phyloP scores from a whole-genome alignment of 2,113 vertebrate genomes.

The Geococcyx californianus region DNA sequence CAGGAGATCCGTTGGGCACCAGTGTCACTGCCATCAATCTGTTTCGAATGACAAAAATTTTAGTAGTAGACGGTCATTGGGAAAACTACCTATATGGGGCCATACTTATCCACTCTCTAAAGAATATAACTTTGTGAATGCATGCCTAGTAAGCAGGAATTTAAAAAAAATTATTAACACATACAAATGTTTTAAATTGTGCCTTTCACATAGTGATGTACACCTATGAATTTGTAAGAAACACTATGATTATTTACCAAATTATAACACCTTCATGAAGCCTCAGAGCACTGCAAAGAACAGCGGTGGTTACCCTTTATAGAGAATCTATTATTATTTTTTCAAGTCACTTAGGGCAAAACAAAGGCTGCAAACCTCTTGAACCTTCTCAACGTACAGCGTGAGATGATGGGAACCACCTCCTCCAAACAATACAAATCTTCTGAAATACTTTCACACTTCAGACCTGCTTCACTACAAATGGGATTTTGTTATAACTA shows the following conservation, averaged over 20 bases:
- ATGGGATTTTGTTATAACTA: neutral
- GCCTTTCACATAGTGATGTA: neutral
- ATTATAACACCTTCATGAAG: neutral
- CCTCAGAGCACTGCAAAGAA: neutral
- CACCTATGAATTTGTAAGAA: neutral
- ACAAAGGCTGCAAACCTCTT: neutral
- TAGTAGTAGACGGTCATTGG: neutral
- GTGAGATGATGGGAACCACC: neutral
- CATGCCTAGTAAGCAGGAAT: neutral
- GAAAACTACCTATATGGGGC: neutral
- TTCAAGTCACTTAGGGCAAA: neutral
- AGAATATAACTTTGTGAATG: neutral
- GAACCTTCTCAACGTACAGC: neutral
- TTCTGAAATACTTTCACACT: neutral
- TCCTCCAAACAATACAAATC: neutral
- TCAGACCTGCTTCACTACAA: neutral
- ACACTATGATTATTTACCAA: neutral
- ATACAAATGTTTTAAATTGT: neutral
- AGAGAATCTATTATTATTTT: neutral
- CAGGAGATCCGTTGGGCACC: neutral
- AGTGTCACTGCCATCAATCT: neutral
- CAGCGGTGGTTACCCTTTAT: fast-evolving
- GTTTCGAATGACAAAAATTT: neutral
- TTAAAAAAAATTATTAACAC: neutral
- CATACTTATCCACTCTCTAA: neutral